Conservation (phyloP, 92 coral and sea anemone species). For the Epizoanthus rinbou region DNA sequence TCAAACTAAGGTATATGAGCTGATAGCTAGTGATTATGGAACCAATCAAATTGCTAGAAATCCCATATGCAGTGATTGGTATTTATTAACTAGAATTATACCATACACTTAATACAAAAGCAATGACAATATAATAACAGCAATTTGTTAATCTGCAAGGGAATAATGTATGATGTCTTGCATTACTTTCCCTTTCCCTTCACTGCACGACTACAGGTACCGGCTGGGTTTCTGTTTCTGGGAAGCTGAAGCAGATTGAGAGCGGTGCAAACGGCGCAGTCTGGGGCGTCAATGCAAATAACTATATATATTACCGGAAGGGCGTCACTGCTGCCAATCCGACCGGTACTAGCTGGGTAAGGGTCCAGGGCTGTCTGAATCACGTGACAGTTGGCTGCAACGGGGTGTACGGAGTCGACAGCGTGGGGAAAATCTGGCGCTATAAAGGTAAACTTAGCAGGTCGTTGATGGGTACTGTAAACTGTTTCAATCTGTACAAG, state of each 20-base stretch:
- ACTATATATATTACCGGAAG: not conserved
- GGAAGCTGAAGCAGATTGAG: not conserved
- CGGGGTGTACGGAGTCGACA: not conserved
- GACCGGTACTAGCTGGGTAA: not conserved
- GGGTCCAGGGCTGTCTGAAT: not conserved
- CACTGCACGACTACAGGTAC: not conserved
- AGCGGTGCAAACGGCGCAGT: not conserved
- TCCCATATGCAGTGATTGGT: too few relatives aligned
- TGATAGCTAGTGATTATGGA: too few relatives aligned
- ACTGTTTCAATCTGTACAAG: too few relatives aligned
- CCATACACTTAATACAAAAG: too few relatives aligned
- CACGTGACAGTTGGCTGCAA: not conserved
- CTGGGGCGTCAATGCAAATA: not conserved
- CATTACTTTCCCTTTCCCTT: too few relatives aligned
- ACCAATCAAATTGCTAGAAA: too few relatives aligned
- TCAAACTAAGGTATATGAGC: too few relatives aligned
- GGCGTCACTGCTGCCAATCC: not conserved
- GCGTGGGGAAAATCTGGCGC: not conserved
- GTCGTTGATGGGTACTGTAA: too few relatives aligned
- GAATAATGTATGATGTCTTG: not conserved
- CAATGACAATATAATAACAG: too few relatives aligned
- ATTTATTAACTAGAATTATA: not conserved
- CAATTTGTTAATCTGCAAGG: not conserved
- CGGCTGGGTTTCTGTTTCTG: not conserved
- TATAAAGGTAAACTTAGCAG: not conserved